Evolutionary conservation across 1,140 invertebrate species (phyloP).

Genomic region (Frieseomelitta varia): DNA sequence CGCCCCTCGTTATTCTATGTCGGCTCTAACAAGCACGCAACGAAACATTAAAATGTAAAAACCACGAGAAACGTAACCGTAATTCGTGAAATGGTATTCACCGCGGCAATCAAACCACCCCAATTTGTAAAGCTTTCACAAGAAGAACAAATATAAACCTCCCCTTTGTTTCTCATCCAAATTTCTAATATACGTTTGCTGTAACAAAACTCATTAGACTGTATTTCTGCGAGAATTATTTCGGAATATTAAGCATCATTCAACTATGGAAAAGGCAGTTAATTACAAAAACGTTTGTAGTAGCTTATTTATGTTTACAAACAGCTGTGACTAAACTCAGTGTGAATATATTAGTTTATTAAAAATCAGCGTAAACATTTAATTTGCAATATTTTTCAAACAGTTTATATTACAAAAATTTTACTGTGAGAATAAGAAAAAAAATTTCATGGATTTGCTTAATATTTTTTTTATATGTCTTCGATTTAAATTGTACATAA

Average conservation of each 20-base stretch:
- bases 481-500: no score
- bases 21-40: neutral
- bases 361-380: no score
- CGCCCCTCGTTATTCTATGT: slow-evolving; percentile 3
- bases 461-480: no score
- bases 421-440: no score
- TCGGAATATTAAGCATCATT: neutral
- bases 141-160: neutral
- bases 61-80: neutral
- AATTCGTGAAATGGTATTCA: neutral
- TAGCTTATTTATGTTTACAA: no score
- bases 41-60: slow-evolving; percentile 8
- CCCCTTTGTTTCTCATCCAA: neutral
- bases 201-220: neutral
- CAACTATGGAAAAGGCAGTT: neutral
- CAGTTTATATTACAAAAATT: no score
- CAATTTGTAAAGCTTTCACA: neutral
- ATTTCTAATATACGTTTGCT: neutral
- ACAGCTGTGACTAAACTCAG: no score
- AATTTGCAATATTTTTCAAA: no score
- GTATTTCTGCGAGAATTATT: neutral
- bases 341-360: no score
- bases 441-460: no score
- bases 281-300: no score
- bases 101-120: neutral